A percentile compares a stretch with the other conserved stretches of the same genome.
Conservation (phyloP, 2,888 invertebrate species). For the Eupeodes luniger region DNA sequence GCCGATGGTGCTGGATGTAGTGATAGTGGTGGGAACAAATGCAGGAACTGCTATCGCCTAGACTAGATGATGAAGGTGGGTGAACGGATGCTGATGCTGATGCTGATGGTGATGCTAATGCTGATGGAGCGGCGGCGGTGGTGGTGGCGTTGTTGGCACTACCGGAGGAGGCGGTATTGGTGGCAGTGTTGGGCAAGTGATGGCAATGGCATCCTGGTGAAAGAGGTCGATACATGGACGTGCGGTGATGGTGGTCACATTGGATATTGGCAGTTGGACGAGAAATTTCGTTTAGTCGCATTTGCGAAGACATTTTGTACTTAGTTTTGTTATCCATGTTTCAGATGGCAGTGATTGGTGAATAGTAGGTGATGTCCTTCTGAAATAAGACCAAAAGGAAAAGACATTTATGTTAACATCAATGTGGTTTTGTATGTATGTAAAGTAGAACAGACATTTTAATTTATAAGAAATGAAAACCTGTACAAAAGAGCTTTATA, state of each 20-base stretch:
- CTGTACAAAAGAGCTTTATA: neutral
- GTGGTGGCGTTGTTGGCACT: neutral
- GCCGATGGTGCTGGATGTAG: constrained; percentile 82
- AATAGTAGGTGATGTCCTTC: constrained; percentile 14
- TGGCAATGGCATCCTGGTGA: constrained; percentile 73
- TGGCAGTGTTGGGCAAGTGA: constrained; percentile 53
- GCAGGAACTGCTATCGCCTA: constrained; percentile 77
- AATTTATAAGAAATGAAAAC: neutral
- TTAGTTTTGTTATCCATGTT: constrained; percentile 68
- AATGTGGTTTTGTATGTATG: neutral
- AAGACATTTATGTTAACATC: constrained; percentile 26
- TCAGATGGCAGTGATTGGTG: constrained; percentile 19
- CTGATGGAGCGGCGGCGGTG: constrained; percentile 23
- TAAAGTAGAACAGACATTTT: neutral
- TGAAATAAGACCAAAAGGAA: constrained; percentile 36
- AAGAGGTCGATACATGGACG: constrained; percentile 71
- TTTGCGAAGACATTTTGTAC: constrained; percentile 75
- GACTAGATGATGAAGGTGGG: constrained; percentile 72
- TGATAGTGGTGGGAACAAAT: constrained; percentile 83
- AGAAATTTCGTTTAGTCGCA: constrained; percentile 71
- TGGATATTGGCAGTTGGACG: constrained; percentile 62
- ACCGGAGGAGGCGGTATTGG: neutral
- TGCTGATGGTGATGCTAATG: neutral
- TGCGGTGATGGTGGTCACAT: constrained; percentile 72
- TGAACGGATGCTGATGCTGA: constrained; percentile 36